A percentile compares a stretch with the other conserved stretches of the same genome.
Conservation (phyloP, 1,140 invertebrate species). For the Diabrotica virgifera region DNA sequence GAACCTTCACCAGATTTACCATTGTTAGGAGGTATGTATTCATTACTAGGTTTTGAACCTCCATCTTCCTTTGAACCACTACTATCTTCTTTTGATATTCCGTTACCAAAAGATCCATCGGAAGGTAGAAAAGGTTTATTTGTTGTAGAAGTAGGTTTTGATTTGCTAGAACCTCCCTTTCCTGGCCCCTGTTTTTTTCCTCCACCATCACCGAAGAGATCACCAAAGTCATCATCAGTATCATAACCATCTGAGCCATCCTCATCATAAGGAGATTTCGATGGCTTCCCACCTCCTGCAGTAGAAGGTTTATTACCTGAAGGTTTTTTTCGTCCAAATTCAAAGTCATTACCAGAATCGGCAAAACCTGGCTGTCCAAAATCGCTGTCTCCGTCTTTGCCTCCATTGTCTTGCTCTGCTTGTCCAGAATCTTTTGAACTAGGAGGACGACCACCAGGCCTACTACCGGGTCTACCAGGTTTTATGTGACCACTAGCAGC, state of each 20-base stretch:
- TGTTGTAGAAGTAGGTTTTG: constrained; percentile 12
- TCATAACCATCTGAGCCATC: constrained; percentile 12
- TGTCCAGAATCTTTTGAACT: constrained; percentile 5
- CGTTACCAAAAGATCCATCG: too few relatives aligned
- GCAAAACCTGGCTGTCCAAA: not conserved
- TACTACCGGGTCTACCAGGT: constrained; percentile 23
- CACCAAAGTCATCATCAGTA: constrained; percentile 30
- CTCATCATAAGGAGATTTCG: constrained; percentile 12
- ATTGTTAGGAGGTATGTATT: constrained; percentile 29
- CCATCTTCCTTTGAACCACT: constrained; percentile 24
- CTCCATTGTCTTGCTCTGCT: not conserved
- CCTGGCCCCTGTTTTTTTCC: not conserved
- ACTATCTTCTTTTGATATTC: too few relatives aligned
- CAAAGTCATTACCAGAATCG: not conserved
- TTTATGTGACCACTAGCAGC: constrained; percentile 54
- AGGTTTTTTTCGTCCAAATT: constrained; percentile 11
- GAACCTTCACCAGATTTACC: constrained; percentile 16
- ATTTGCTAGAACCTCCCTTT: constrained; percentile 15
- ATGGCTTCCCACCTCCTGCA: not conserved
- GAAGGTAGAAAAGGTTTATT: not conserved
- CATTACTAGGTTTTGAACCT: constrained; percentile 21
- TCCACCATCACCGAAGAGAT: constrained; percentile 25
- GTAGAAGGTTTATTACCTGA: not conserved
- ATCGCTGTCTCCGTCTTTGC: constrained; percentile 30
- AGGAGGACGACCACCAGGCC: constrained; percentile 9